Evolutionary conservation across 2,888 invertebrate genomes (phyloP), one percentile per base, ranked within the genome.

Genomic region (Lasioglossum pauxillum): DNA sequence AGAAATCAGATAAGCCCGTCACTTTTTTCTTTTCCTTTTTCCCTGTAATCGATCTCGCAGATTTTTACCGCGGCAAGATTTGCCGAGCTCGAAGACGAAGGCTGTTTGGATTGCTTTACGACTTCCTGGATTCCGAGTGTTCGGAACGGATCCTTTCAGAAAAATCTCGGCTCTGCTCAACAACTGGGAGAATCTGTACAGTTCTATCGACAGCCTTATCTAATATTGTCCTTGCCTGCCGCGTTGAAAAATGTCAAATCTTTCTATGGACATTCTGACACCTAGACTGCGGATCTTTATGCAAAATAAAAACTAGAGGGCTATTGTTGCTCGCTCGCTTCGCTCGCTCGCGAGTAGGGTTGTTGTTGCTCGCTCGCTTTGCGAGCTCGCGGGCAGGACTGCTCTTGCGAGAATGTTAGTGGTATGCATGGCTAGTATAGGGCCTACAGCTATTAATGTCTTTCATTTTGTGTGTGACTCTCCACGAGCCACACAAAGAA

Each of bases 221-320:
- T 92, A 87, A 87, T 90, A 91, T 92, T 85, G 89, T 92, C 83
- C 92, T 89, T 92, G 89, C 78, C 82, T 75, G 19, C 67, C 78
- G 80, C 79, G 27, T 7, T 5, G 83, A 84, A 83, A 82, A 86
- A 87, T 46, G 10, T 41, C 41, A 41, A 41, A 41, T 41, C 41
- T 41, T 41, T 41, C 41, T 2, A 2, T 12, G 12, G 41, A 41
- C 41, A 2, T 41, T 41, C 41, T 12, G 41, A 41, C 12, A 41
- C 41, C 41, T 0, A 41, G 2, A 41, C 41, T 41, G 12, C 41
- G 41, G 41, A 41, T 12, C 10, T 41, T 41, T 41, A 2, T 41
- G 41, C 41, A 41, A 41, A 41, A 12, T 41, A 41, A 41, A 41
- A 41, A 12, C n/a, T n/a, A n/a, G n/a, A n/a, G n/a, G n/a, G n/a